Evolutionary conservation across 2,113 vertebrate species (phyloP), one percentile per base, ranked within the genome.

Genomic region (Athene cunicularia): DNA sequence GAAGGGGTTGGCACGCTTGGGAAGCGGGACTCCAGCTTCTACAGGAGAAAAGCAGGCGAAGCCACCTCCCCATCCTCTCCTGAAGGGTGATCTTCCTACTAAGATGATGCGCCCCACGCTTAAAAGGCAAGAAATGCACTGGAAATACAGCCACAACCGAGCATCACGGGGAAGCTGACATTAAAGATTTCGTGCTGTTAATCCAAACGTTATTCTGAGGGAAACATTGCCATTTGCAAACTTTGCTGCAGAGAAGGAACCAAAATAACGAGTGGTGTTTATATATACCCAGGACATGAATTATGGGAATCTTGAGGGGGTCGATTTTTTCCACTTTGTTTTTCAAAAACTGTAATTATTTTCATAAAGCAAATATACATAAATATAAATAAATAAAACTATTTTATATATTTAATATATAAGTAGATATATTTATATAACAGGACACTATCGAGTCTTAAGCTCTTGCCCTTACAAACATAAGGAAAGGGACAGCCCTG

Each of bases 71-170:
- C 70, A 4, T 6, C 8, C 19, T 19, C 82, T 66, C 37, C 33
- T 1, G 9, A 15, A 37, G 23, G 20, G 24, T 43, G n/a, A 41
- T 5, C 20, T 5, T 45, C 11, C n/a, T 37, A 4, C 24, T 5
- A 22, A 26, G n/a, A 43, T 27, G 39, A 32, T 0, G 12, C 7
- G 19, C 23, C 2, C 2, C 3, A 3, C 4, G 4, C 41, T 17
- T 10, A 14, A 12, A 64, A 35, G 47, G 45, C 33, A 16, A 19
- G 28, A 3, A 6, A 5, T 1, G 22, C 1, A 6, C 41, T 23
- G 32, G 53, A 23, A 43, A 33, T 1, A 27, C 26, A 37, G 68
- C 52, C 41, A 16, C 27, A 14, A 63, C 28, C 21, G 1, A 13
- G 17, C 28, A 10, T 9, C 45, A 21, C 2, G 0, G n/a, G 45